A percentile compares a stretch with the other conserved stretches of the same genome.
Conservation (phyloP, 1,140 invertebrate genomes). For the Listronotus bonariensis region DNA sequence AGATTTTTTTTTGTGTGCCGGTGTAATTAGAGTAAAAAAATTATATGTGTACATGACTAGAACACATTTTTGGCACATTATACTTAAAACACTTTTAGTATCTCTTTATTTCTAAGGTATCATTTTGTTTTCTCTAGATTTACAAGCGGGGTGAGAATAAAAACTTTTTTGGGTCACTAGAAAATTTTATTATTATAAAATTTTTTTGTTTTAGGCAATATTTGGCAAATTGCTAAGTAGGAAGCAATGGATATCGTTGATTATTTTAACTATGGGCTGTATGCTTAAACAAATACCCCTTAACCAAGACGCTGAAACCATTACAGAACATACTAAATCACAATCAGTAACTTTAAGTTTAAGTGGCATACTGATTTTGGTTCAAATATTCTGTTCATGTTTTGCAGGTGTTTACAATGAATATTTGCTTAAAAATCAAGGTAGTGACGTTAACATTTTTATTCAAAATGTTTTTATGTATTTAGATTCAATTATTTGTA, state of each 20-base stretch:
- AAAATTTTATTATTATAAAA: too few species aligned
- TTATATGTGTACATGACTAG: too few species aligned
- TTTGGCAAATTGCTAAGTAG: conserved; percentile 83
- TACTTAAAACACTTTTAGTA: too few species aligned
- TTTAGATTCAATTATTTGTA: conserved; percentile 90
- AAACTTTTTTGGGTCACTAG: too few species aligned
- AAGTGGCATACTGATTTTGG: conserved; percentile 74
- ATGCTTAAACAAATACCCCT: conserved; percentile 87
- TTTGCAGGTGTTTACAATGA: conserved; percentile 96
- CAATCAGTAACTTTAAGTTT: conserved; percentile 64
- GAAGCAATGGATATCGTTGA: conserved; percentile 88
- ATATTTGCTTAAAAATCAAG: conserved; percentile 87
- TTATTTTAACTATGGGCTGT: conserved; percentile 86
- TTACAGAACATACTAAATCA: conserved; percentile 53
- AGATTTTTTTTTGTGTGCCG: too few species aligned
- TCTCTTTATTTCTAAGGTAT: too few species aligned
- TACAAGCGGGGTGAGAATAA: too few species aligned
- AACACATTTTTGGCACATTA: too few species aligned
- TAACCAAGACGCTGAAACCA: conserved; percentile 48
- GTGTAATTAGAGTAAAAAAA: too few species aligned
- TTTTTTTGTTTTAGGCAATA: conserved; percentile 66
- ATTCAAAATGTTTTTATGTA: conserved; percentile 97
- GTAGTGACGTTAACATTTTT: conserved; percentile 84
- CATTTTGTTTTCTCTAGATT: too few species aligned
- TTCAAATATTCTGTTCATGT: conserved; percentile 90